phyloP scores from a whole-genome alignment of 1,140 invertebrate genomes.

The Campodea augens region DNA sequence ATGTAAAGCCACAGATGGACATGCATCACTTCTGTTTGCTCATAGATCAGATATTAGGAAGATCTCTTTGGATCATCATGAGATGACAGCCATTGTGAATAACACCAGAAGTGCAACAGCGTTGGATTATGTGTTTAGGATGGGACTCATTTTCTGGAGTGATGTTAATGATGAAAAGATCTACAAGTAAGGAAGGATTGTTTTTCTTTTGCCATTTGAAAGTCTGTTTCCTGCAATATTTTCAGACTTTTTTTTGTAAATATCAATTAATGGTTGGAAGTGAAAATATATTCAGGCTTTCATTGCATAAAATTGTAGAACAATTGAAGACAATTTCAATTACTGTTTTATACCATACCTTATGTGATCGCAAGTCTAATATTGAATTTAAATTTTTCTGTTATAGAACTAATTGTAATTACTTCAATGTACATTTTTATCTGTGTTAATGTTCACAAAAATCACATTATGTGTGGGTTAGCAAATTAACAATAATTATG shows the following conservation, averaged over 20 bases:
- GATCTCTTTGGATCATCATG: constrained; percentile 69
- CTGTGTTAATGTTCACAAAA: too few relatives aligned
- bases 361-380: too few relatives aligned
- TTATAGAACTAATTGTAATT: too few relatives aligned
- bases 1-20: constrained; percentile 73
- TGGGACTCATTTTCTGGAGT: constrained; percentile 87
- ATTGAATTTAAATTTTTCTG: too few relatives aligned
- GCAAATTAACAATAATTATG: too few relatives aligned
- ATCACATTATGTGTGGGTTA: too few relatives aligned
- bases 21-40: constrained; percentile 64
- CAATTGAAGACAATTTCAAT: too few relatives aligned
- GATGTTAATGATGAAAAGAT: constrained; percentile 77
- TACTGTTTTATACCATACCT: too few relatives aligned
- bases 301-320: too few relatives aligned
- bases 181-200: constrained; percentile 67
- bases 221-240: constrained; percentile 8
- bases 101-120: constrained; percentile 69
- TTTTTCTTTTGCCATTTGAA: background rate
- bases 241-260: constrained; percentile 5
- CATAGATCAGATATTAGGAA: constrained; percentile 72
- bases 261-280: background rate
- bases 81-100: constrained; percentile 76
- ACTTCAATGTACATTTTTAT: too few relatives aligned
- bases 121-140: constrained; percentile 72
- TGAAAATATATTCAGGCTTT: too few relatives aligned